Evolutionary conservation across 2,888 invertebrate species (phyloP).

Genomic region (Alloscopus bannaensis): DNA sequence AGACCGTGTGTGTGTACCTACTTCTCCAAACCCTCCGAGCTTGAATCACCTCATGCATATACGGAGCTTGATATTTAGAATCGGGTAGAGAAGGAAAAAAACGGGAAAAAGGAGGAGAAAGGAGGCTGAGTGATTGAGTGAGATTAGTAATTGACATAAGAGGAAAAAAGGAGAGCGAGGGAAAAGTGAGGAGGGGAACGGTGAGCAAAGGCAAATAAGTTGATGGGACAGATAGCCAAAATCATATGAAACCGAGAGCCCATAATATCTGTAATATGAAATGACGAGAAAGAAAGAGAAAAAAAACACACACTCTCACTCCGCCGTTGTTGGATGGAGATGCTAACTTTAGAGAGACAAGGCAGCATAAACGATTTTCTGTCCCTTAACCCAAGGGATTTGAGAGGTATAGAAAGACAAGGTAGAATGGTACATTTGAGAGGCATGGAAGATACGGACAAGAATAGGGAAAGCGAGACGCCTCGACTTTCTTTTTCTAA

Average conservation of each 20-base stretch:
- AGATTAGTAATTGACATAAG: conserved; percentile 64
- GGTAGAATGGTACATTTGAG: conserved; percentile 15
- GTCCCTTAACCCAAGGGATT: conserved; percentile 55
- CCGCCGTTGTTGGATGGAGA: no score
- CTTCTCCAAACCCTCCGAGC: conserved; percentile 31
- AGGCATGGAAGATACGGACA: conserved; percentile 5
- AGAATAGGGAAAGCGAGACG: conserved; percentile 27
- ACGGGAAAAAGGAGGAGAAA: conserved; percentile 11
- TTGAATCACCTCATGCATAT: conserved; percentile 20
- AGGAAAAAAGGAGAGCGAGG: no score
- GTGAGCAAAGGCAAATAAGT: conserved; percentile 49
- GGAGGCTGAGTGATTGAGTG: conserved; percentile 58
- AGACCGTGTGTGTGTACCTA: background rate
- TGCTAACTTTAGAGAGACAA: background rate
- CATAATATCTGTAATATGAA: conserved; percentile 41
- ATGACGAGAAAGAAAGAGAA: conserved; percentile 11
- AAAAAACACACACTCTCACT: no score
- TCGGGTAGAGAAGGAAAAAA: conserved; percentile 12
- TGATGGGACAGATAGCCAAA: conserved; percentile 42
- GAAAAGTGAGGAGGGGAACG: no score
- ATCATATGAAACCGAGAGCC: conserved; percentile 32
- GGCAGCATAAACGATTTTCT: conserved; percentile 44
- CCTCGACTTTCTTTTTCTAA: background rate
- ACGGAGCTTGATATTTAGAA: conserved; percentile 36
- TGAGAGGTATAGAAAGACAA: conserved; percentile 16